These are phyloP conservation scores for Pentamera pediparva DNA, from an alignment of 53 echinoderm and acorn worm genomes.

Conservation along the genomic window DNA sequence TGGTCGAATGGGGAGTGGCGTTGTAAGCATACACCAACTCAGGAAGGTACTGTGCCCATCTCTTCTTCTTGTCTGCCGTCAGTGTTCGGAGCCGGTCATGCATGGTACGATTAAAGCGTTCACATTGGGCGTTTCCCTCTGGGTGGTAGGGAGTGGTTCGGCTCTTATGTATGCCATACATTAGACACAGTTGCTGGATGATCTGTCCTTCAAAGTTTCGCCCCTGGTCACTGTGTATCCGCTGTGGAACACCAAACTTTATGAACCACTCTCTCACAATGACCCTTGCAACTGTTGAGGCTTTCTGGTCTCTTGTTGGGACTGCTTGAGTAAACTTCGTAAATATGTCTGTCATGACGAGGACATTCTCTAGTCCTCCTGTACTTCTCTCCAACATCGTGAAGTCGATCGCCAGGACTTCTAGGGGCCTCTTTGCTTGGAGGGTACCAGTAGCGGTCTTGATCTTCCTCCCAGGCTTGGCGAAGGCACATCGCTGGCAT, in stretches of 20 bases:
- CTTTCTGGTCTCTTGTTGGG: constrained; percentile 61
- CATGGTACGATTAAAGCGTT: constrained; percentile 59
- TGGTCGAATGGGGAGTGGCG: constrained; percentile 47
- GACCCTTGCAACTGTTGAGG: constrained; percentile 52
- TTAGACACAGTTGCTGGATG: constrained; percentile 37
- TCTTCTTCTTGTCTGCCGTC: constrained; percentile 32
- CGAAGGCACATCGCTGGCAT: constrained; percentile 22
- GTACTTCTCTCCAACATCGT: constrained; percentile 43
- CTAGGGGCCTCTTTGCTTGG: constrained; percentile 39
- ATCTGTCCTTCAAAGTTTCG: constrained; percentile 64
- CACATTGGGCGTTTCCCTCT: constrained; percentile 45
- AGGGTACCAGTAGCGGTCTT: constrained; percentile 22
- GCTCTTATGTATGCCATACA: constrained; percentile 49
- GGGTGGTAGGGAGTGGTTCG: constrained; percentile 39
- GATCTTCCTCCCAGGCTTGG: constrained; percentile 39
- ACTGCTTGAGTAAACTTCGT: constrained; percentile 60
- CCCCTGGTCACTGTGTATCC: constrained; percentile 69
- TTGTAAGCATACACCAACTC: constrained; percentile 50
- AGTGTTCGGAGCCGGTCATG: constrained; percentile 63
- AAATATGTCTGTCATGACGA: constrained; percentile 63
- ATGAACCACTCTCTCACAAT: constrained; percentile 63
- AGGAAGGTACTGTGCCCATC: constrained; percentile 38
- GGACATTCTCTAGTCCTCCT: constrained; percentile 47
- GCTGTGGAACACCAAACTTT: constrained; percentile 51
- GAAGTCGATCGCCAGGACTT: constrained; percentile 50